These are phyloP conservation scores for Archocentrus centrarchus DNA, from an alignment of 2,113 vertebrate species.

Conservation along the genomic window DNA sequence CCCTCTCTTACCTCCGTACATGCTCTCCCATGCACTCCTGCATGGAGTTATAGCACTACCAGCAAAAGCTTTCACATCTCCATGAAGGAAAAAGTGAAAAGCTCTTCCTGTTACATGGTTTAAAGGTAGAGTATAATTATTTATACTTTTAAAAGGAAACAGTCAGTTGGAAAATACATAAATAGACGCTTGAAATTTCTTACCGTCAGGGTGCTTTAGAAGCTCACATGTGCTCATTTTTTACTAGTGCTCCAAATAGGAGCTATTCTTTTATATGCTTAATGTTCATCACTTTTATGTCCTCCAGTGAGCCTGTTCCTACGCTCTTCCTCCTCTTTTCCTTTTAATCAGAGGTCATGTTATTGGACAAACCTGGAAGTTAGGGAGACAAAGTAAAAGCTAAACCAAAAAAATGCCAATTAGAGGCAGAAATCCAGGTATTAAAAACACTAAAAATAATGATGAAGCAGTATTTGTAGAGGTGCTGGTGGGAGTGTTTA, in stretches of 20 bases:
- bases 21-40: background rate
- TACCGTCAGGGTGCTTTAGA: background rate
- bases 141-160: background rate
- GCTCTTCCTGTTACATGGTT: background rate
- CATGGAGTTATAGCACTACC: background rate
- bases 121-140: background rate
- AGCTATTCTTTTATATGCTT: background rate
- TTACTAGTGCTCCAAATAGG: background rate
- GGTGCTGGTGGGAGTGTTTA: conserved; percentile 1
- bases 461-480: background rate
- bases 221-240: background rate
- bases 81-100: background rate
- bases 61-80: background rate
- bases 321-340: background rate
- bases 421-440: background rate
- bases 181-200: background rate
- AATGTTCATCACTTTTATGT: background rate
- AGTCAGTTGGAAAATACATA: background rate
- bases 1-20: conserved; percentile 47
- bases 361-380: background rate
- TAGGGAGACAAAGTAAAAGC: background rate
- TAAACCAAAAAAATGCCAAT: conserved; percentile 1
- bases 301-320: background rate
- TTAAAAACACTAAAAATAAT: conserved; percentile 7
- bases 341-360: conserved; percentile 2